phyloP scores from a whole-genome alignment of 2,797 vertebrate genomes.

The Spatula versicolor region DNA sequence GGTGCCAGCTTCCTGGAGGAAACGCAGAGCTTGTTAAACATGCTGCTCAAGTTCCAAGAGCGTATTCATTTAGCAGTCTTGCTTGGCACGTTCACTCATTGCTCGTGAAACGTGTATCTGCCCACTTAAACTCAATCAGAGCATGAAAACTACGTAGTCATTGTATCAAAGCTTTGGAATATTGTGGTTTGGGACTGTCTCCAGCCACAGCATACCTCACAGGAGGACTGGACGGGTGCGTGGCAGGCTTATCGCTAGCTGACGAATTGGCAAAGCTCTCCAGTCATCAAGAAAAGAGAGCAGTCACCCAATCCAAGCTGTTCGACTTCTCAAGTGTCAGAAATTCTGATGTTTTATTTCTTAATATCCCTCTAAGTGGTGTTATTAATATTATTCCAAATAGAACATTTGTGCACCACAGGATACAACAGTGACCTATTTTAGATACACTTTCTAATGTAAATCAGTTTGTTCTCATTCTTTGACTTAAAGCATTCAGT shows the following conservation, averaged over 20 bases:
- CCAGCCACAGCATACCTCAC: not conserved
- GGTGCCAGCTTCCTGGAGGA: not conserved
- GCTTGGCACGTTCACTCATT: rapidly evolving
- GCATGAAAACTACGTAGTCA: not conserved
- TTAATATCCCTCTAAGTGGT: not conserved
- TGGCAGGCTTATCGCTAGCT: not conserved
- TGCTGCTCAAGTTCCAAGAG: not conserved
- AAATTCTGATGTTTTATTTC: not conserved
- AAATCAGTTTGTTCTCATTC: not conserved
- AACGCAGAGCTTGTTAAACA: not conserved
- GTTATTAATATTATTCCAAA: not conserved
- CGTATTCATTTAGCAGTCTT: not conserved
- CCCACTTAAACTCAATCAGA: not conserved
- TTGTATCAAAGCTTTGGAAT: not conserved
- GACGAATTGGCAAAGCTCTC: not conserved
- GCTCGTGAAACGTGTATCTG: not conserved
- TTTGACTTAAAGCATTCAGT: not conserved
- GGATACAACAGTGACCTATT: rapidly evolving
- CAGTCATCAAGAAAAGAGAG: not conserved
- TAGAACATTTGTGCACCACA: rapidly evolving
- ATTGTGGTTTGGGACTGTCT: rapidly evolving
- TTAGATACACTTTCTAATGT: rapidly evolving
- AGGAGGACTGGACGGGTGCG: not conserved
- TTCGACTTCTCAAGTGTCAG: not conserved
- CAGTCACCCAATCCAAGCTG: not conserved